These are phyloP conservation scores for Aegithalos caudatus DNA, from an alignment of 2,113 vertebrate genomes.

Conservation along the genomic window DNA sequence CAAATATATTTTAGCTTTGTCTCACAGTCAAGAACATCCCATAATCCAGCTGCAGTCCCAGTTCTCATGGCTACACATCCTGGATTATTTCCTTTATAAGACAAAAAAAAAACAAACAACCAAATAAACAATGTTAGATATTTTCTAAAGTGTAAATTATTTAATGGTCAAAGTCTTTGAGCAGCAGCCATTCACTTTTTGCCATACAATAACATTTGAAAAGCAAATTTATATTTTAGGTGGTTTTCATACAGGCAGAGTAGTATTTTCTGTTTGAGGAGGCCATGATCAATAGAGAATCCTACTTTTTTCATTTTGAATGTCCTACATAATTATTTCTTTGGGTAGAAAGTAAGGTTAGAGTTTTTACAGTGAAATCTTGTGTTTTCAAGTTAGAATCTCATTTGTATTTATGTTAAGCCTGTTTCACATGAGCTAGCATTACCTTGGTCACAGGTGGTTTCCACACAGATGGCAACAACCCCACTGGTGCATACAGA, in stretches of 20 bases:
- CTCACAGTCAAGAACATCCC: constrained; percentile 84
- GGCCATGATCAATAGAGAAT: neutral
- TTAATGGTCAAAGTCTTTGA: neutral
- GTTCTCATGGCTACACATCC: constrained; percentile 90
- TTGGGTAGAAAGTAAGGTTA: neutral
- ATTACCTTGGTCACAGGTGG: neutral
- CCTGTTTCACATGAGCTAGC: neutral
- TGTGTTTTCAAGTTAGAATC: neutral
- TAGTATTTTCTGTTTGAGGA: neutral
- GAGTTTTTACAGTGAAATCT: neutral
- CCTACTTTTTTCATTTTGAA: neutral
- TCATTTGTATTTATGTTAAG: neutral
- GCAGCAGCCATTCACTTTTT: neutral
- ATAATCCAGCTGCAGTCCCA: constrained; percentile 84
- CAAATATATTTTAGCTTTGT: constrained; percentile 89
- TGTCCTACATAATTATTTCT: neutral
- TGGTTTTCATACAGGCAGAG: neutral
- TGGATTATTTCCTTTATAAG: constrained; percentile 73
- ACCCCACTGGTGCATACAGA: neutral
- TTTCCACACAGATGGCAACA: neutral
- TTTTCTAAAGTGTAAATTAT: neutral
- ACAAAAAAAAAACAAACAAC: neutral
- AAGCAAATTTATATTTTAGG: neutral
- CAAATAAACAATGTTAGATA: rapidly evolving
- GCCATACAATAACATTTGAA: neutral